These are phyloP conservation scores for Chironomus striatipennis DNA, from an alignment of 1,140 invertebrate species.

Conservation along the genomic window DNA sequence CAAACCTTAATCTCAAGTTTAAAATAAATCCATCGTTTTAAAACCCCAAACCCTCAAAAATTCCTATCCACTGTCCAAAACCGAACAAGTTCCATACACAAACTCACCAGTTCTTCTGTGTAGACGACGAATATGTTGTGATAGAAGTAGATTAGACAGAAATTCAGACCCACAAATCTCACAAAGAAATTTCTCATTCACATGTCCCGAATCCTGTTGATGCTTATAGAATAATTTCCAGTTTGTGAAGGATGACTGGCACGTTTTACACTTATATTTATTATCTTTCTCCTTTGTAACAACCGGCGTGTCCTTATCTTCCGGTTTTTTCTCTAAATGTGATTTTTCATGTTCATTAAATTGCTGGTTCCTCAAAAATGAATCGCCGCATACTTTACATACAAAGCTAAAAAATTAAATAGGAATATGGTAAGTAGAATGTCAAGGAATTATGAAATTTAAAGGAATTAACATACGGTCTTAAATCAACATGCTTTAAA, in stretches of 20 bases:
- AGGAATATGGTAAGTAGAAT: too few species aligned
- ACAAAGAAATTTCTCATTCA: neutral
- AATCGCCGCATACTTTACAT: constrained; percentile 11
- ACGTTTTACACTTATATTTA: constrained; percentile 18
- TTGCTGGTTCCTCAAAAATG: constrained; percentile 8
- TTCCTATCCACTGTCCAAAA: too few species aligned
- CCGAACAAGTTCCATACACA: neutral
- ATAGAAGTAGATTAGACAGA: neutral
- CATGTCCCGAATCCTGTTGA: constrained; percentile 5
- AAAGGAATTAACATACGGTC: neutral
- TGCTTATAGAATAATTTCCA: constrained; percentile 17
- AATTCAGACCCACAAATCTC: constrained; percentile 20
- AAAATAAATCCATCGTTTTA: too few species aligned
- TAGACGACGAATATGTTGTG: neutral
- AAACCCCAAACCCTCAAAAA: too few species aligned
- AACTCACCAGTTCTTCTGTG: constrained; percentile 4
- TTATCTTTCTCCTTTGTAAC: neutral
- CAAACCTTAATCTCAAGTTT: too few species aligned
- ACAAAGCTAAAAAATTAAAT: neutral
- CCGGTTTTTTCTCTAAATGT: neutral
- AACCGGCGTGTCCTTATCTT: neutral
- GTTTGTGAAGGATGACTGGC: neutral
- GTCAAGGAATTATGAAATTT: too few species aligned
- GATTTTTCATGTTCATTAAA: constrained; percentile 5
- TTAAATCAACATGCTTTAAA: neutral